Evolutionary conservation across 2,113 vertebrate genomes (phyloP), one percentile per base, ranked within the genome.

Genomic region (Scolopax mira): DNA sequence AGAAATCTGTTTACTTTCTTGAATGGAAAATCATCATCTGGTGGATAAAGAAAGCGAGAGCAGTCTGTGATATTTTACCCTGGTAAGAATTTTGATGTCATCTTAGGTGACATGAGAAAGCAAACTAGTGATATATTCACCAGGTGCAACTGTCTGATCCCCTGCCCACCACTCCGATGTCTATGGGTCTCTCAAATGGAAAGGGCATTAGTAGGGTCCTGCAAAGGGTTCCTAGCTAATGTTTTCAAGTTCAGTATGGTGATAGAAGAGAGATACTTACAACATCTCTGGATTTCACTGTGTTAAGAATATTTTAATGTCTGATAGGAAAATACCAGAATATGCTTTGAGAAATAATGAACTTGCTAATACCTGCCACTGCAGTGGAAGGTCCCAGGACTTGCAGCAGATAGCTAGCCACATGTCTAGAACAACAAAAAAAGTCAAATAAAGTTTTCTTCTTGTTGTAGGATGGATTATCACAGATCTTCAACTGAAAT

Each of bases 381-480:
- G 27, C 33, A 64, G 30, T 19, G 21, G 6, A 82, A 37, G 12
- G 71, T 35, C 42, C 27, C 28, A 46, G 27, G n/a, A 13, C 30
- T 90, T 69, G 39, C 58, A 85, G 61, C 69, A 94, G 84, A 74
- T 81, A 52, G 51, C 24, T 79, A 92, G n/a, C 23, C n/a, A 66
- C 77, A 54, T 25, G 11, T 67, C 64, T 81, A 35, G 39, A 90
- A 66, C 17, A 80, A 72, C 33, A 35, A 81, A 75, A 72, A 95
- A 87, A 25, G 70, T 67, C 70, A 84, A 37, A 39, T 33, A 79
- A 79, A 64, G 14, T 24, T 75, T 58, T 79, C 21, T 62, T 85
- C 10, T 65, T n/a, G 7, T 48, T 61, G 41, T 37, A 71, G 46
- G 33, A 73, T 13, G 25, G 19, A 90, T 71, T 67, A 74, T 46